Base-by-base conservation (phyloP, 2,797 vertebrate genomes). In the Stomatorhinus walkeri region DNA sequence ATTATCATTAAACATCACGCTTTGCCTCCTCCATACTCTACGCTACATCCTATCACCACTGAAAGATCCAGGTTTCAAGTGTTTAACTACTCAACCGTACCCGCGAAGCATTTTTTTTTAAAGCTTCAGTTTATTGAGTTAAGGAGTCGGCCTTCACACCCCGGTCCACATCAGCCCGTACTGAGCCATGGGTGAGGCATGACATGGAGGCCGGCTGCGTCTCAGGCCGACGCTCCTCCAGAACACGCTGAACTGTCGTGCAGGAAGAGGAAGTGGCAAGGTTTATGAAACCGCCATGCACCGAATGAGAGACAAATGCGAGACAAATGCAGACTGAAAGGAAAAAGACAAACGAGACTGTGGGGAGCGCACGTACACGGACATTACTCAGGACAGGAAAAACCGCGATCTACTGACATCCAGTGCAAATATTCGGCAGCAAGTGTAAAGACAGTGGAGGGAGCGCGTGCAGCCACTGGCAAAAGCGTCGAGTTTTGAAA, bases 401-500 rank as follows among this genome's bases (percentile, higher is more conserved):
- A 10, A 8, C 40, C 8, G 19, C 36, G 6, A 46, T 81, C 36
- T 81, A 81, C 76, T 81, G 40, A n/a, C 36, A 81, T 19, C 7
- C 40, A 81, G 2, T 19, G 76, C 36, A 81, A 81, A 46, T 19
- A 79, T 79, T 79, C 72, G 36, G 32, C 72, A 40, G 72, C 4
- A n/a, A 32, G 76, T 46, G 40, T 43, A n/a, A 81, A 28, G 46
- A 14, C 22, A 51, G 12, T 19, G 22, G 14, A 51, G 48, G 52
- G 7, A 61, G 43, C 24, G 24, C 10, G 24, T 32, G 90, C 32
- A 92, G 84, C 91, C 86, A 46, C 88, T 90, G 92, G 93, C 91
- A 81, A 92, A 93, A 93, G 94, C 91, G 52, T 88, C 32, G 87
- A 92, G 46, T 93, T 94, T 93, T 92, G 92, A 91, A 93, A 93